Evolutionary conservation across 2,888 invertebrate species (phyloP), one percentile per base, ranked within the genome.

Genomic region (Melanophora roralis): DNA sequence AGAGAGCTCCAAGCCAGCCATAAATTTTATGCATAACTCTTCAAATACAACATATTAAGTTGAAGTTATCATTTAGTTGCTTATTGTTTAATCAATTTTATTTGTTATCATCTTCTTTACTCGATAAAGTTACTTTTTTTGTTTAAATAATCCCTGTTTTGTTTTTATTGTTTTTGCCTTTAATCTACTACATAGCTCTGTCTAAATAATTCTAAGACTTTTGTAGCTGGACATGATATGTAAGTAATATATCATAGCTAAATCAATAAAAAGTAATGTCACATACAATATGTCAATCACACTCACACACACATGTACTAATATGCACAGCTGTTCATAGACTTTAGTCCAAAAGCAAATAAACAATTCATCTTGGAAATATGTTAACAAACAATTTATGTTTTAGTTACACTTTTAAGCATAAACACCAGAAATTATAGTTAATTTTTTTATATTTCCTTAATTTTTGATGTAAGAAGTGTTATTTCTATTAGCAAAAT

Each of bases 331-430:
- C 0, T 36, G 36, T 3, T 36, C 43, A 27, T 27, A 6, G 3
- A 3, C 27, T 27, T 27, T 5, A 67, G 21, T 59, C 49, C 1
- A 43, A 43, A 60, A 32, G 55, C 21, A 69, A 68, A 69, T 21
- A 76, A 55, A 76, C 71, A 72, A 80, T 79, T 65, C 71, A 43
- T 65, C 60, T 67, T 79, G 65, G 53, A 60, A 65, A 75, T 67
- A 80, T 72, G 67, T 72, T 80, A 75, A 72, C 51, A 74, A 74
- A 23, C 62, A 75, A 68, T 75, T 75, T 67, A 71, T 72, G 62
- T 55, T 49, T 23, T 47, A 19, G 12, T 43, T 60, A 19, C 60
- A 38, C 19, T 16, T 43, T 23, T 38, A 51, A 53, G 45, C 43
- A 68, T 69, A 64, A 68, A 69, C 51, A 45, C 49, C 45, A 11